Conservation (phyloP, 2,113 vertebrate genomes). For the Euleptes europaea region DNA sequence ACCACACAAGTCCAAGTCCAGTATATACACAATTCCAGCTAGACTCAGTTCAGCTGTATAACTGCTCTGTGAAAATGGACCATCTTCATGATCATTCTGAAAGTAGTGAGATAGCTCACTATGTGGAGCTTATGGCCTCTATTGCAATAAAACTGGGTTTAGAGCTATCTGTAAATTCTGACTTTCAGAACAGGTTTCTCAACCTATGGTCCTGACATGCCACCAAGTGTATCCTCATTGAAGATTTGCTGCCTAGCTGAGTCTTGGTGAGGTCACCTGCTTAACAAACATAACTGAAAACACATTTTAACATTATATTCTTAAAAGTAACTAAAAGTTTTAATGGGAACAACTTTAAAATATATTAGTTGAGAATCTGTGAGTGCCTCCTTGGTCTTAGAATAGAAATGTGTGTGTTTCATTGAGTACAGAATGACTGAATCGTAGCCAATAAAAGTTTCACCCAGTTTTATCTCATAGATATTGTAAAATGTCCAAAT, state of each 20-base stretch:
- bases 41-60: background rate
- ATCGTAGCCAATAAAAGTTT: conserved; percentile 30
- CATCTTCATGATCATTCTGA: background rate
- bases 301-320: background rate
- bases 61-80: background rate
- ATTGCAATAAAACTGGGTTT: background rate
- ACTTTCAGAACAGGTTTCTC: conserved; percentile 16
- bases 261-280: background rate
- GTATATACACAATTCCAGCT: background rate
- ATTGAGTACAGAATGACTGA: conserved; percentile 42
- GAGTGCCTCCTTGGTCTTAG: background rate
- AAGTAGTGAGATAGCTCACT: background rate
- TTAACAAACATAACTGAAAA: background rate
- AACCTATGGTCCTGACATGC: background rate
- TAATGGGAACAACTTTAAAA: background rate
- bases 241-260: background rate
- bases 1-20: background rate
- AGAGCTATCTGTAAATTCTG: background rate
- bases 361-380: background rate
- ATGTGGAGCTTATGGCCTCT: background rate
- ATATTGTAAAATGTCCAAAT: conserved; percentile 47
- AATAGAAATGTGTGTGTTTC: background rate
- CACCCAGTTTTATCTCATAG: conserved; percentile 26
- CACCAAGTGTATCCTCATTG: background rate
- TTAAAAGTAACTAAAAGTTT: background rate